phyloP scores from a whole-genome alignment of 35 echinoderm and acorn worm genomes.

The Eucidaris tribuloides region DNA sequence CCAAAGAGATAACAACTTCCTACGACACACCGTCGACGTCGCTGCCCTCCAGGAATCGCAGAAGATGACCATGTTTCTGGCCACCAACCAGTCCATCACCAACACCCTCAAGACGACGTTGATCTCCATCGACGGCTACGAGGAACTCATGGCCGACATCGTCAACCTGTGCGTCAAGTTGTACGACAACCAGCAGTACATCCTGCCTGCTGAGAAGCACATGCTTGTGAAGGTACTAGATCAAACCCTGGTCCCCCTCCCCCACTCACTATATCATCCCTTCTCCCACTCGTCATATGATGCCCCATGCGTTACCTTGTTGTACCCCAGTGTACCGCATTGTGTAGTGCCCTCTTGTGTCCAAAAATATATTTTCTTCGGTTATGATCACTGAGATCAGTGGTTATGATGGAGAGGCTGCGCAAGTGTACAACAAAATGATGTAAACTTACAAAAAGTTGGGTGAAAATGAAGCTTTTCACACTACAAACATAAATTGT shows the following conservation, averaged over 20 bases:
- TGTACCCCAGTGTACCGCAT: too few species aligned
- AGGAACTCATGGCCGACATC: conserved; percentile 77
- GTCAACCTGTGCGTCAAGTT: conserved; percentile 71
- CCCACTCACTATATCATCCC: too few species aligned
- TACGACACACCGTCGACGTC: conserved; percentile 49
- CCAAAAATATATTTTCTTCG: too few species aligned
- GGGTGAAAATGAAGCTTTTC: too few species aligned
- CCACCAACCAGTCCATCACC: conserved; percentile 68
- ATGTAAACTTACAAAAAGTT: too few species aligned
- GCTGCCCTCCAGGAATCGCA: conserved; percentile 67
- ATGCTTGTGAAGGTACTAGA: conserved; percentile 79
- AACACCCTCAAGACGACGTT: conserved; percentile 55
- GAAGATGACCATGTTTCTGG: conserved; percentile 65
- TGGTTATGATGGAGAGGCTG: too few species aligned
- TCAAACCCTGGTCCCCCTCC: neutral
- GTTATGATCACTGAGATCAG: too few species aligned
- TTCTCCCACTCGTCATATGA: too few species aligned
- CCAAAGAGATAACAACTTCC: conserved; percentile 73
- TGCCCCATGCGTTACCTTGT: too few species aligned
- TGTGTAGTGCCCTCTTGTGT: neutral
- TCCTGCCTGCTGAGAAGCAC: conserved; percentile 83
- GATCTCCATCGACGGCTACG: conserved; percentile 59
- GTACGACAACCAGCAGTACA: conserved; percentile 71
- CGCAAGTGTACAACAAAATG: too few species aligned
- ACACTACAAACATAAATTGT: too few species aligned